Evolutionary conservation across 2,113 vertebrate species (phyloP).

Genomic region (Callospermophilus lateralis): DNA sequence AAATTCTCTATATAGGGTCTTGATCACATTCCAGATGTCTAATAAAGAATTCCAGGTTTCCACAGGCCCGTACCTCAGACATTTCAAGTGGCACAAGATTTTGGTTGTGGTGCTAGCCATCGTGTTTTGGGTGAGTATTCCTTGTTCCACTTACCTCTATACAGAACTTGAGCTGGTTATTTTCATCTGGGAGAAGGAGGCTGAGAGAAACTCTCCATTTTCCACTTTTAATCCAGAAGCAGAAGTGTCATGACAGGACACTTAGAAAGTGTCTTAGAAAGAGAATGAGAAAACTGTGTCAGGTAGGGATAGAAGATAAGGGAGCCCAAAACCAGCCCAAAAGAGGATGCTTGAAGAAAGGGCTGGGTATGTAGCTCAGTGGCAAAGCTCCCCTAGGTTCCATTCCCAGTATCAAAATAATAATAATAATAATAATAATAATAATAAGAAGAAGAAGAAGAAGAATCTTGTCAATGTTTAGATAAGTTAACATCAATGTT

Average conservation of each 20-base stretch:
- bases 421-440: too few species aligned
- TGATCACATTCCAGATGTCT: constrained; percentile 22
- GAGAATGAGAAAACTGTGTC: neutral
- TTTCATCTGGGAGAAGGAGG: neutral
- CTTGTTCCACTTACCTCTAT: neutral
- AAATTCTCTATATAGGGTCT: constrained; percentile 41
- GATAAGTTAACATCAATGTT: too few species aligned
- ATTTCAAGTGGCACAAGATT: constrained; percentile 6
- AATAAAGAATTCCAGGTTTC: constrained; percentile 16
- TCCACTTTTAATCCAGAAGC: neutral
- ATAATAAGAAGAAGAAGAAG: too few species aligned
- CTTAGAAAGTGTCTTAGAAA: neutral
- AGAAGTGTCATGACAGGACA: neutral
- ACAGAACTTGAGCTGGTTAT: neutral
- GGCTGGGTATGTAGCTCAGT: too few species aligned
- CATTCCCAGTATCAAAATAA: too few species aligned
- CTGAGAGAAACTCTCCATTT: neutral
- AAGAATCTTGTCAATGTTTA: too few species aligned
- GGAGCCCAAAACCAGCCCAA: neutral
- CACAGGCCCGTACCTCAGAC: neutral
- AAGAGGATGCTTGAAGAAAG: neutral
- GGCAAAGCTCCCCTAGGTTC: too few species aligned
- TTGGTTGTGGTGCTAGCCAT: neutral
- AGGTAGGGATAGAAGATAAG: neutral
- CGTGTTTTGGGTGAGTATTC: constrained; percentile 19